Evolutionary conservation across 1,140 invertebrate genomes (phyloP).

Genomic region (Drosophila quadrilineata): DNA sequence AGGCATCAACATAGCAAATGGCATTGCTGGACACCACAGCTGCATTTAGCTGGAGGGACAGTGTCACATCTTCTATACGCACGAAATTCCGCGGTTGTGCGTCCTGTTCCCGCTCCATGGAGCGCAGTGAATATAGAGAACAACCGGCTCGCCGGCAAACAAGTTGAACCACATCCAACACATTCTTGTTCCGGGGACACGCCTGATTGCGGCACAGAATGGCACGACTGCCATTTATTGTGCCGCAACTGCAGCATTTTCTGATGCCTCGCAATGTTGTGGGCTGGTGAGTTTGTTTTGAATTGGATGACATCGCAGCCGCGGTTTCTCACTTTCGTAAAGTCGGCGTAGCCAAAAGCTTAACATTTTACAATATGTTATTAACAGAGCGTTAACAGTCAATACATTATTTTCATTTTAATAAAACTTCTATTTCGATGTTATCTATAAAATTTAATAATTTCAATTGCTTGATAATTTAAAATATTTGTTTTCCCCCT

Average conservation of each 20-base stretch:
- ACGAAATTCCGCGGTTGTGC: conserved; percentile 66
- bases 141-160: conserved; percentile 35
- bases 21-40: conserved; percentile 70
- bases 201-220: conserved; percentile 53
- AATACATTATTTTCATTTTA: too few species aligned
- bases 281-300: conserved; percentile 14
- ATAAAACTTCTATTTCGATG: too few species aligned
- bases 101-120: conserved; percentile 51
- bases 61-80: conserved; percentile 49
- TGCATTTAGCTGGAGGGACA: conserved; percentile 49
- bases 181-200: conserved; percentile 58
- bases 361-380: not conserved
- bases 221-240: conserved; percentile 64
- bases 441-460: too few species aligned
- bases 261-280: conserved; percentile 53
- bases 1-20: conserved; percentile 61
- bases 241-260: conserved; percentile 62
- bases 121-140: conserved; percentile 55
- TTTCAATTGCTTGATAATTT: too few species aligned
- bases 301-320: conserved; percentile 11
- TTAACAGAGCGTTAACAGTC: too few species aligned
- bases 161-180: conserved; percentile 61
- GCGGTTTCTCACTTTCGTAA: not conserved
- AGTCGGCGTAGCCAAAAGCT: not conserved
- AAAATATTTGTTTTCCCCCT: too few species aligned